Base-by-base conservation (phyloP, 2,888 invertebrate genomes). In the Bursaphelenchus okinawaensis region DNA sequence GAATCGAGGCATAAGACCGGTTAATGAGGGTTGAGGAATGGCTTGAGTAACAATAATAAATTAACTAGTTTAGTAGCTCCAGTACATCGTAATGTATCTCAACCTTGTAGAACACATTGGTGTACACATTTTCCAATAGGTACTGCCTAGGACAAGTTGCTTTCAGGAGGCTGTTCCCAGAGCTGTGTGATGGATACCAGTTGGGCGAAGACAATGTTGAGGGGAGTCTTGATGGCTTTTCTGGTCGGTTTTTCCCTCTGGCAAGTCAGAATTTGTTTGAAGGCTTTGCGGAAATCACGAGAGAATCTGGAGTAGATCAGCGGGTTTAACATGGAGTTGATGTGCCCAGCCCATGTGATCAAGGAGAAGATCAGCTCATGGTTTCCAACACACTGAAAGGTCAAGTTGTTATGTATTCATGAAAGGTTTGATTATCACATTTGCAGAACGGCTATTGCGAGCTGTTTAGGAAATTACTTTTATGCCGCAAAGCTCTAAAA, bases 291-390 rank as follows among this genome's bases (percentile, higher is more conserved):
- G 68, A 82, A 82, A 64, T 82, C 82, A 7, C 81, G 72, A 0
- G 74, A 75, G 67, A 82, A 82, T 16, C 81, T 71, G 6, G 78
- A 78, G 61, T 81, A 81, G 28, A 81, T 78, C 31, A 80, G 55
- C 1, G 79, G 79, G 62, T 81, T 81, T 9, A 81, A 69, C 79
- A 80, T 77, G 20, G 82, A 82, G 69, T 82, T 82, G 24, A 81
- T 72, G 67, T 82, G 80, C n/a, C 82, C 82, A 7, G 78, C 78
- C 82, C 82, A 82, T 0, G 82, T 82, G 60, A 82, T 72, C 29
- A 82, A 63, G 7, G 79, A 80, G 71, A 82, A 82, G 24, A 80
- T 69, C 28, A 72, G 67, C 20, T 78, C 79, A 16, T 74, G 69
- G 61, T 75, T 71, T 8, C 67, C 61, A 66, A 78, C 70, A 29